Conservation (phyloP, 2,797 vertebrate species). For the Acropternis orthonyx region DNA sequence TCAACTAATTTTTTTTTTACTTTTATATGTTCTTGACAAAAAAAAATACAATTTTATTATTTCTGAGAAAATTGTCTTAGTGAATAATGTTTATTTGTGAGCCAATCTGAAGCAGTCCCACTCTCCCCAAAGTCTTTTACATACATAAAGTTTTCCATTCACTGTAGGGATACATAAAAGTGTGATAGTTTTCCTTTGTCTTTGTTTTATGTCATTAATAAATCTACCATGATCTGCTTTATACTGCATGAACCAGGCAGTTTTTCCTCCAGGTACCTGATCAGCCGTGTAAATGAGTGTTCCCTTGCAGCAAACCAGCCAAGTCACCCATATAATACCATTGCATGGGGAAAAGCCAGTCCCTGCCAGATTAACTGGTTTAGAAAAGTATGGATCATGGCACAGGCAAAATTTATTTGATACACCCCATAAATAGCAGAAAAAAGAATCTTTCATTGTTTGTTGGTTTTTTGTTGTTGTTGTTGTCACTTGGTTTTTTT, state of each 20-base stretch:
- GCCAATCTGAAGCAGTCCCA: background rate
- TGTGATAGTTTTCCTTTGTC: fast-evolving
- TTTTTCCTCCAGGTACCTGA: background rate
- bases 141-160: background rate
- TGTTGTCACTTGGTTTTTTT: no score
- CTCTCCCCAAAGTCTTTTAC: background rate
- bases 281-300: background rate
- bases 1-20: background rate
- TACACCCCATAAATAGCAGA: background rate
- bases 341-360: background rate
- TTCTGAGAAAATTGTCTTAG: background rate
- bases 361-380: background rate
- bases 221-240: background rate
- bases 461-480: no score
- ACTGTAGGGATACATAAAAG: fast-evolving
- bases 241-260: background rate
- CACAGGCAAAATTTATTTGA: background rate
- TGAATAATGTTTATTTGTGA: background rate
- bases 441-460: background rate
- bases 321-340: background rate
- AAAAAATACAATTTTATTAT: background rate
- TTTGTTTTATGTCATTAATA: background rate
- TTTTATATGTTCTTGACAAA: background rate
- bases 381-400: background rate
- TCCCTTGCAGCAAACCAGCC: background rate